These are phyloP conservation scores for Gulo gulo DNA, from an alignment of 2,113 vertebrate genomes.

Conservation along the genomic window DNA sequence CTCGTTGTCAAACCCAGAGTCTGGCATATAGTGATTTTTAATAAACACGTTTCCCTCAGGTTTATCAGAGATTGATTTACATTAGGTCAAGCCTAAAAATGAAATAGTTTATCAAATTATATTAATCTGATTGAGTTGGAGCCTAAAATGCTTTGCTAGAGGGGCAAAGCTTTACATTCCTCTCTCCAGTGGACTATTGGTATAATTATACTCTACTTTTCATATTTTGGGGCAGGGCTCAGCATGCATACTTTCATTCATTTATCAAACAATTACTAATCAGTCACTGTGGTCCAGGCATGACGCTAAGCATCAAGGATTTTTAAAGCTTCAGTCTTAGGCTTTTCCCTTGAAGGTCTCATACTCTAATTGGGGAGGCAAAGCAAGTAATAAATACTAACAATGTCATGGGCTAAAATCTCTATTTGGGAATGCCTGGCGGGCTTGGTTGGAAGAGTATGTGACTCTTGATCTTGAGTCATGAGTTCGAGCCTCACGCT, in stretches of 20 bases:
- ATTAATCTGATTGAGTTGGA: background rate
- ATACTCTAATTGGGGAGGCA: background rate
- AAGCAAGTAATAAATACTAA: background rate
- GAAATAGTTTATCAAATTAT: background rate
- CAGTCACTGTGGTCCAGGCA: background rate
- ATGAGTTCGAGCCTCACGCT: background rate
- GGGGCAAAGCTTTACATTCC: background rate
- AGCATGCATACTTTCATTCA: background rate
- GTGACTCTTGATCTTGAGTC: background rate
- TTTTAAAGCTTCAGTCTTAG: background rate
- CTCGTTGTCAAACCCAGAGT: background rate
- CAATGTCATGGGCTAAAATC: background rate
- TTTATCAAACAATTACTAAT: background rate
- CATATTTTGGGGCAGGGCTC: background rate
- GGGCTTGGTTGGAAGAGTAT: background rate
- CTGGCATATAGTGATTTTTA: background rate
- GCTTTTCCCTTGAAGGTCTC: background rate
- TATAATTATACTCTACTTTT: background rate
- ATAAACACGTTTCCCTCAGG: background rate
- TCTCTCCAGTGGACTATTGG: background rate
- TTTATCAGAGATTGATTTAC: background rate
- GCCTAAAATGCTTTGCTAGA: background rate
- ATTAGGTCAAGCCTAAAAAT: background rate
- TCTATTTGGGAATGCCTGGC: background rate
- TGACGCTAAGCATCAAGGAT: background rate